Evolutionary conservation across 2,113 vertebrate genomes (phyloP).

Genomic region (Ranitomeya imitator): DNA sequence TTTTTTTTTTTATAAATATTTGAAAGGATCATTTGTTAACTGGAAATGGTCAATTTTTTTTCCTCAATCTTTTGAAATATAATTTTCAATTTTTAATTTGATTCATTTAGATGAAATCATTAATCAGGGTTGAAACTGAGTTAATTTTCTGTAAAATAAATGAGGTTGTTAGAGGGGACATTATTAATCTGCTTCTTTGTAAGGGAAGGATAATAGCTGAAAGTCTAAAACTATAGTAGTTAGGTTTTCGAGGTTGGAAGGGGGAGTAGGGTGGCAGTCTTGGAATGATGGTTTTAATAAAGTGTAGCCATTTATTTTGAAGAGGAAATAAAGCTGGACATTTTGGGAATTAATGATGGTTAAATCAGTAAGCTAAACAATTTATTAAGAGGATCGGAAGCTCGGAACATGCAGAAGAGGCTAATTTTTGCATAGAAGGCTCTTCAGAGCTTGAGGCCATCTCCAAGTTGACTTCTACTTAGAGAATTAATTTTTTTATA

Average conservation of each 20-base stretch:
- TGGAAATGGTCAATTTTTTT: slow-evolving; percentile 87
- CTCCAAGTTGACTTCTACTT: neutral
- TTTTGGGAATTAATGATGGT: slow-evolving; percentile 65
- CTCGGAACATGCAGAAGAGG: slow-evolving; percentile 58
- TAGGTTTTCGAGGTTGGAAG: slow-evolving; percentile 54
- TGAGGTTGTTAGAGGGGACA: slow-evolving; percentile 95
- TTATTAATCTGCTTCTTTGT: slow-evolving; percentile 92
- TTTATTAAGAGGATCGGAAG: slow-evolving; percentile 63
- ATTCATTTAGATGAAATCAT: slow-evolving; percentile 99
- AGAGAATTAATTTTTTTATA: neutral
- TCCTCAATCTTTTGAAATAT: slow-evolving; percentile 97
- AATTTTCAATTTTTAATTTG: slow-evolving; percentile 99
- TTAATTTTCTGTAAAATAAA: slow-evolving; percentile 99
- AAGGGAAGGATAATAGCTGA: slow-evolving; percentile 76
- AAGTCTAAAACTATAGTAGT: slow-evolving; percentile 70
- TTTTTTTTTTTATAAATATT: slow-evolving; percentile 80
- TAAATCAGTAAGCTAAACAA: slow-evolving; percentile 65
- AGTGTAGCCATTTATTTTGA: slow-evolving; percentile 77
- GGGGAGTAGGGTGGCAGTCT: slow-evolving; percentile 59
- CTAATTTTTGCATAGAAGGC: neutral
- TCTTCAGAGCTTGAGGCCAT: neutral
- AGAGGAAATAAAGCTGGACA: slow-evolving; percentile 65
- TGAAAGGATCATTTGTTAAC: slow-evolving; percentile 99
- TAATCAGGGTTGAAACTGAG: slow-evolving; percentile 99
- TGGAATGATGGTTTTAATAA: slow-evolving; percentile 70